Evolutionary conservation across 2,113 vertebrate species (phyloP).

Genomic region (Corydoras sp.): DNA sequence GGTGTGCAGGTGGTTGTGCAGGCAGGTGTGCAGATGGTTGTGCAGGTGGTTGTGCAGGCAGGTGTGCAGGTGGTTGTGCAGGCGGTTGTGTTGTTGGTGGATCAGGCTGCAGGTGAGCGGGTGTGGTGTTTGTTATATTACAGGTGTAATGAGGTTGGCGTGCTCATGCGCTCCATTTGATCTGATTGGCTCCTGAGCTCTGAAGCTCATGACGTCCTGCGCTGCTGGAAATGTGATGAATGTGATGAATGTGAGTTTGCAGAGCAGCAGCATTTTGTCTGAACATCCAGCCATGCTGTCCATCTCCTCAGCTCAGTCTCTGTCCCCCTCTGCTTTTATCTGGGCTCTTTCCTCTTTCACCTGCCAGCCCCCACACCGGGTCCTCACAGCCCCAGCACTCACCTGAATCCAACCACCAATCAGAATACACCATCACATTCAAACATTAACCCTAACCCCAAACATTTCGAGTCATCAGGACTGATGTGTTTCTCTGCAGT

Average conservation of each 20-base stretch:
- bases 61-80: too few species aligned
- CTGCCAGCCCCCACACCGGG: too few species aligned
- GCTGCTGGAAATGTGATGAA: slow-evolving; percentile 19
- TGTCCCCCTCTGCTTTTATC: slow-evolving; percentile 20
- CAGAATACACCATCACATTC: too few species aligned
- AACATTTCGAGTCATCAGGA: background rate
- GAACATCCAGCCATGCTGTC: slow-evolving; percentile 19
- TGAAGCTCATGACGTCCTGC: slow-evolving; percentile 13
- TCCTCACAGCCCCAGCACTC: too few species aligned
- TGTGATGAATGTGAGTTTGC: slow-evolving; percentile 26
- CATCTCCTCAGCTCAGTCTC: slow-evolving; percentile 2
- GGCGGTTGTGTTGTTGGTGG: too few species aligned
- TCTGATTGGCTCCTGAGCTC: slow-evolving; percentile 14
- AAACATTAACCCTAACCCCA: too few species aligned
- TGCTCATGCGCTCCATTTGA: slow-evolving; percentile 8
- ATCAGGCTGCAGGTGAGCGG: too few species aligned
- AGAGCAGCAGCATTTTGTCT: slow-evolving; percentile 18
- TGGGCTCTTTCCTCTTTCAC: background rate
- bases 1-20: too few species aligned
- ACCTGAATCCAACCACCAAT: too few species aligned
- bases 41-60: too few species aligned
- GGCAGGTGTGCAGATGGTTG: too few species aligned
- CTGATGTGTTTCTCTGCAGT: slow-evolving; percentile 57
- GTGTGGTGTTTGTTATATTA: too few species aligned
- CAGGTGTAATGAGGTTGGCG: slow-evolving; percentile 28